Evolutionary conservation across 2,888 invertebrate genomes (phyloP).

Genomic region (Tetramorium bicarinatum): DNA sequence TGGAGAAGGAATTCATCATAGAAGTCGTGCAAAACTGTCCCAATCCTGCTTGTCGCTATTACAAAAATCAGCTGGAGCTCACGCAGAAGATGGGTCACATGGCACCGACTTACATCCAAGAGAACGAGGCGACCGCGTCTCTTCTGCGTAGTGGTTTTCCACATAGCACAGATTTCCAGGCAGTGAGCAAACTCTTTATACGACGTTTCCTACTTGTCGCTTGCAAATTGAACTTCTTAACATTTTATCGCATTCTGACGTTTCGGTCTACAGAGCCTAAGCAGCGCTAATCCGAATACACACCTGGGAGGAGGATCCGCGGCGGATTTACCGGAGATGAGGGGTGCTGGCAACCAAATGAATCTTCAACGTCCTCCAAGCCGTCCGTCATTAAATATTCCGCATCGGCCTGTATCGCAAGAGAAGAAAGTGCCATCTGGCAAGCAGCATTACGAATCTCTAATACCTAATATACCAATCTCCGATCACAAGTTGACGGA

Average conservation of each 20-base stretch:
- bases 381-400: constrained; percentile 85
- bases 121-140: constrained; percentile 83
- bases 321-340: constrained; percentile 81
- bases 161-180: constrained; percentile 83
- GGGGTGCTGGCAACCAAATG: constrained; percentile 81
- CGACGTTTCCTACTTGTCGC: constrained; percentile 1
- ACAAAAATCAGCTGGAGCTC: constrained; percentile 93
- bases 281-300: constrained; percentile 79
- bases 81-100: constrained; percentile 86
- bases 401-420: constrained; percentile 83
- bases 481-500: constrained; percentile 91
- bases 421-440: constrained; percentile 84
- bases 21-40: constrained; percentile 96
- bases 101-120: constrained; percentile 83
- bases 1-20: constrained; percentile 96
- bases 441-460: constrained; percentile 85
- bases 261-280: constrained; percentile 73
- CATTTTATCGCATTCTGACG: constrained; percentile 14
- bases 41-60: constrained; percentile 95
- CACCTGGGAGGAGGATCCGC: constrained; percentile 81
- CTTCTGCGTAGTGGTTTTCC: constrained; percentile 82
- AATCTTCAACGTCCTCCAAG: constrained; percentile 85
- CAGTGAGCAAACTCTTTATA: constrained; percentile 68
- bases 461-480: constrained; percentile 79
- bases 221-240: not conserved